Percentiles rank a stretch among this genome's conserved stretches.
Conservation (phyloP, 2,113 vertebrate genomes). For the Ptyas mucosa region DNA sequence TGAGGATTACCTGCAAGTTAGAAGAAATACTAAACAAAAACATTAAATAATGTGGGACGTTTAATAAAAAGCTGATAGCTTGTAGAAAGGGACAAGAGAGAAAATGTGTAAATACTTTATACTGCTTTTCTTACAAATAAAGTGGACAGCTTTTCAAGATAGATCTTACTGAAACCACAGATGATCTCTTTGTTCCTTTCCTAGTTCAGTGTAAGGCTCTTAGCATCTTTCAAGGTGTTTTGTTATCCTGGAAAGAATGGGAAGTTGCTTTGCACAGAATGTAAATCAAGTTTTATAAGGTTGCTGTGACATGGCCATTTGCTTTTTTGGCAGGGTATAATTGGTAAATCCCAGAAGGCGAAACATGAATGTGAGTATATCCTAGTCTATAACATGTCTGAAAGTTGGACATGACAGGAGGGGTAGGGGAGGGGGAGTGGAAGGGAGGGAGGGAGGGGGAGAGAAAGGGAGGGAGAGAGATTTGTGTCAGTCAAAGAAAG, state of each 20-base stretch:
- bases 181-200: neutral
- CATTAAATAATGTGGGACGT: neutral
- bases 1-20: neutral
- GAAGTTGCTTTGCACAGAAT: neutral
- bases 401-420: neutral
- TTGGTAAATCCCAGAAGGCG: neutral
- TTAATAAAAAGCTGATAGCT: neutral
- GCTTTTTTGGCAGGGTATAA: neutral
- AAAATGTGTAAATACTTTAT: neutral
- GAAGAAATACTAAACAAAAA: neutral
- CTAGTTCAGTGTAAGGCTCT: neutral
- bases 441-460: too few relatives aligned
- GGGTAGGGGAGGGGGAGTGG: neutral
- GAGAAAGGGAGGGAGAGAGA: neutral
- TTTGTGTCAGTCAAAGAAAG: neutral
- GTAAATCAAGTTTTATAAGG: neutral
- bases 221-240: neutral
- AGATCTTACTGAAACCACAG: neutral
- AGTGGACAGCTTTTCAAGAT: neutral
- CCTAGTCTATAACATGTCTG: neutral
- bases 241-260: neutral
- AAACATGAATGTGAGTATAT: neutral
- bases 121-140: neutral
- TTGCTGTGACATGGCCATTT: neutral
- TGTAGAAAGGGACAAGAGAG: neutral